These are phyloP conservation scores for Aplochiton taeniatus DNA, from an alignment of 2,797 vertebrate species.

Conservation along the genomic window DNA sequence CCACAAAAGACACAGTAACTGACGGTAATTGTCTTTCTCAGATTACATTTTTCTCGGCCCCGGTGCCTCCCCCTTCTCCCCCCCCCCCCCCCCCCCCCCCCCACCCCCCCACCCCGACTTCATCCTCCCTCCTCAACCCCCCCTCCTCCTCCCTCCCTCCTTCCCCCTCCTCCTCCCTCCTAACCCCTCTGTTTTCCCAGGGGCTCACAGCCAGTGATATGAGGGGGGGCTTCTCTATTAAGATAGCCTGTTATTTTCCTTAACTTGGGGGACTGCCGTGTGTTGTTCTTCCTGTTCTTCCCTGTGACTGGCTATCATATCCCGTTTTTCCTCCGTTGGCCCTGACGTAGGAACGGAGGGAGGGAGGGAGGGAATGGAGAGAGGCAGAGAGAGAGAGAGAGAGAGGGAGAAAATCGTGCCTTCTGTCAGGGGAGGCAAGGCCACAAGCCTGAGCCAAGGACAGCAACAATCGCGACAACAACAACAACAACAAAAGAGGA, in stretches of 20 bases:
- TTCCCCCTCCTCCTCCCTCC: too few relatives aligned
- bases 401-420: constrained; percentile 45
- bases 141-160: constrained; percentile 15
- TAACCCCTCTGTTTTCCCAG: constrained; percentile 16
- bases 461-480: constrained; percentile 5
- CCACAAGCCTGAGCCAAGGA: constrained; percentile 31
- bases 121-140: too few relatives aligned
- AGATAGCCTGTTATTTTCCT: constrained; percentile 43
- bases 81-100: constrained; percentile 34
- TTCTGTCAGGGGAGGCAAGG: constrained; percentile 38
- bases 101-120: too few relatives aligned
- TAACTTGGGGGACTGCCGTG: constrained; percentile 38
- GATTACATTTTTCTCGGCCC: constrained; percentile 81
- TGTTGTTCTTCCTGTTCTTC: neutral
- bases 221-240: constrained; percentile 65
- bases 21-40: constrained; percentile 80
- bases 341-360: constrained; percentile 19
- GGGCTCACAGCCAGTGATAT: constrained; percentile 56
- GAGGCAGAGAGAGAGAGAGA: too few relatives aligned
- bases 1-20: constrained; percentile 70
- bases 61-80: constrained; percentile 59
- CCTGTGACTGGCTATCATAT: constrained; percentile 48
- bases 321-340: constrained; percentile 20
- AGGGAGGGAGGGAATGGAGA: too few relatives aligned
- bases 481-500: constrained; percentile 49